Conservation (phyloP, 2,888 invertebrate genomes). For the Branchipolynoe longqiensis region DNA sequence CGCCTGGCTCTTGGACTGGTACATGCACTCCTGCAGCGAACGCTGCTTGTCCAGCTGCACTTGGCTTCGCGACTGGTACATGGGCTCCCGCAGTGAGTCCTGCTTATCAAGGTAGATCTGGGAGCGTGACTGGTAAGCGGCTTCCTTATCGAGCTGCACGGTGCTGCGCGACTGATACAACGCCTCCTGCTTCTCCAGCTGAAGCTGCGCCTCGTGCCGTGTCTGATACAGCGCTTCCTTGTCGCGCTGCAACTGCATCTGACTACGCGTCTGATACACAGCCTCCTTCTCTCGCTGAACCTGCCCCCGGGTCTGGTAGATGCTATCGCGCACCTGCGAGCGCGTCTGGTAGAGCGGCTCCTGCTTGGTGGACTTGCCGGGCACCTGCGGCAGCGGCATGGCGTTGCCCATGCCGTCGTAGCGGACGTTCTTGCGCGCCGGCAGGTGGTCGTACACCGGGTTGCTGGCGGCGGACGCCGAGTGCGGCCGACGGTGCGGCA, state of each 20-base stretch:
- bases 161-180: background rate
- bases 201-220: background rate
- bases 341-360: background rate
- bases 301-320: constrained; percentile 10
- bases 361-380: background rate
- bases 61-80: constrained; percentile 1
- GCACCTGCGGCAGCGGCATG: constrained; percentile 40
- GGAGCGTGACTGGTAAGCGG: background rate
- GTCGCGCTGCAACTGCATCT: background rate
- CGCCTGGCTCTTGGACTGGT: background rate
- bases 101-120: background rate
- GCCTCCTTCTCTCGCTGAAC: background rate
- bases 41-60: constrained; percentile 18
- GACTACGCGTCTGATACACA: constrained; percentile 1
- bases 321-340: background rate
- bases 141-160: background rate
- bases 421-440: constrained; percentile 10
- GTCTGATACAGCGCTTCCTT: constrained; percentile 8
- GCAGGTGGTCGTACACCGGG: constrained; percentile 49
- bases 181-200: background rate
- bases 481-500: constrained; percentile 16
- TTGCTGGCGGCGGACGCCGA: constrained; percentile 32
- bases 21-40: background rate
- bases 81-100: background rate
- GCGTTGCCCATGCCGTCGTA: constrained; percentile 54